Percentiles rank a stretch among this genome's conserved stretches.
Conservation (phyloP, 1,140 invertebrate species). For the Brachionus rubens region DNA sequence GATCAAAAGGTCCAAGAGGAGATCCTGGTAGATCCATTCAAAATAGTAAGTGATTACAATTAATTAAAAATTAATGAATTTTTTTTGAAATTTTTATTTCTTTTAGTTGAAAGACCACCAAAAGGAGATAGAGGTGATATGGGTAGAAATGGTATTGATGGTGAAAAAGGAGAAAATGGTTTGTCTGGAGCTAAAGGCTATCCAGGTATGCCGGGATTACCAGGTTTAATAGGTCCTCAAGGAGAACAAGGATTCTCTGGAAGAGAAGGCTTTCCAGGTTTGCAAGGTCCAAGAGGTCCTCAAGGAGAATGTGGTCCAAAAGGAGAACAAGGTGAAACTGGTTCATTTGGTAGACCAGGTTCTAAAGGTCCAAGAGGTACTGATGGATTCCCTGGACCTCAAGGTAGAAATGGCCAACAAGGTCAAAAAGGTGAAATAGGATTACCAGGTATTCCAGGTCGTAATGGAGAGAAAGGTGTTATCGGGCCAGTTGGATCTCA, state of each 20-base stretch:
- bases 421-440: conserved; percentile 34
- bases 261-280: conserved; percentile 45
- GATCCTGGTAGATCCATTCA: not conserved
- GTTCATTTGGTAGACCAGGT: conserved; percentile 55
- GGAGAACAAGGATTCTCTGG: conserved; percentile 63
- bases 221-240: conserved; percentile 47
- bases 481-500: conserved; percentile 45
- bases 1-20: not conserved
- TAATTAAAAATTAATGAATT: not conserved
- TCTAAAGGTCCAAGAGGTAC: conserved; percentile 64
- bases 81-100: not conserved
- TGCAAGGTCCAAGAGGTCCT: conserved; percentile 26
- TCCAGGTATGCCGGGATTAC: conserved; percentile 64
- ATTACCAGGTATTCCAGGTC: conserved; percentile 31
- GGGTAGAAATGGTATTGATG: not conserved
- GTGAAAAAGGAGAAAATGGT: not conserved
- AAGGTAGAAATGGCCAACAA: not conserved
- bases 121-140: not conserved
- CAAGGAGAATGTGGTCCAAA: conserved; percentile 59
- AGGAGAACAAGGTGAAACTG: conserved; percentile 35
- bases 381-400: not conserved
- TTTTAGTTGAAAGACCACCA: not conserved
- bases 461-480: conserved; percentile 38
- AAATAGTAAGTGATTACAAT: not conserved
- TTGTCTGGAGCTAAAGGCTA: not conserved